These are phyloP conservation scores for Collichthys lucidus DNA, from an alignment of 2,113 vertebrate species.

Conservation along the genomic window DNA sequence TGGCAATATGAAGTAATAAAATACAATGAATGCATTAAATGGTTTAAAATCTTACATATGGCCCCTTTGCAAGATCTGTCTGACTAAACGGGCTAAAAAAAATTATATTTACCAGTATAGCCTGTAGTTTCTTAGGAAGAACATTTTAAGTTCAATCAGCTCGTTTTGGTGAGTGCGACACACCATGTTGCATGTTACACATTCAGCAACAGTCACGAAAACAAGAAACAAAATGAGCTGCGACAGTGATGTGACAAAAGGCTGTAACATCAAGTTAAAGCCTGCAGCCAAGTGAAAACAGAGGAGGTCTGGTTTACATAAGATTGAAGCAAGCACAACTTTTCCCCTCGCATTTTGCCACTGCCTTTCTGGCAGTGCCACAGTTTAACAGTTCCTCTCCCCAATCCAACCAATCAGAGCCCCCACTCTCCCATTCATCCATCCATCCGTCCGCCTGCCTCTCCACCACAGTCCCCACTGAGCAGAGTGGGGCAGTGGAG, in stretches of 20 bases:
- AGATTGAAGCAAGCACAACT: slow-evolving; percentile 41
- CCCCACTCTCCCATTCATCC: slow-evolving; percentile 22
- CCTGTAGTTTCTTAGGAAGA: too few relatives aligned
- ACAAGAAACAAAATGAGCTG: slow-evolving; percentile 13
- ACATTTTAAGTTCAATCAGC: too few relatives aligned
- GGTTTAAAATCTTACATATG: too few relatives aligned
- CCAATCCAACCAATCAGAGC: slow-evolving; percentile 40
- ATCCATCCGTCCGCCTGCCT: slow-evolving; percentile 15
- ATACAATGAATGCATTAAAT: too few relatives aligned
- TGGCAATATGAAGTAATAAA: too few relatives aligned
- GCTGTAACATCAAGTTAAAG: slow-evolving; percentile 25
- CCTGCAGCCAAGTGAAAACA: slow-evolving; percentile 34
- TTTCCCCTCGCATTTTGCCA: slow-evolving; percentile 56
- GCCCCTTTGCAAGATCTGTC: too few relatives aligned
- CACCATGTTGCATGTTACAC: neutral
- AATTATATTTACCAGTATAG: too few relatives aligned
- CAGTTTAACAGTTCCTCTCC: slow-evolving; percentile 46
- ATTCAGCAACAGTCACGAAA: slow-evolving; percentile 2
- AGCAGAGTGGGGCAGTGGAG: slow-evolving; percentile 65
- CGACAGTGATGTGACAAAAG: slow-evolving; percentile 33
- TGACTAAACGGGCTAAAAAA: too few relatives aligned
- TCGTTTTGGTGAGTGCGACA: neutral
- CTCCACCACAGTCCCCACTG: slow-evolving; percentile 51
- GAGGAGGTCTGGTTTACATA: slow-evolving; percentile 46
- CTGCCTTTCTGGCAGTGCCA: slow-evolving; percentile 26